These are phyloP conservation scores for Drosophila fulvimacula DNA, from an alignment of 2,888 invertebrate genomes.

Conservation along the genomic window DNA sequence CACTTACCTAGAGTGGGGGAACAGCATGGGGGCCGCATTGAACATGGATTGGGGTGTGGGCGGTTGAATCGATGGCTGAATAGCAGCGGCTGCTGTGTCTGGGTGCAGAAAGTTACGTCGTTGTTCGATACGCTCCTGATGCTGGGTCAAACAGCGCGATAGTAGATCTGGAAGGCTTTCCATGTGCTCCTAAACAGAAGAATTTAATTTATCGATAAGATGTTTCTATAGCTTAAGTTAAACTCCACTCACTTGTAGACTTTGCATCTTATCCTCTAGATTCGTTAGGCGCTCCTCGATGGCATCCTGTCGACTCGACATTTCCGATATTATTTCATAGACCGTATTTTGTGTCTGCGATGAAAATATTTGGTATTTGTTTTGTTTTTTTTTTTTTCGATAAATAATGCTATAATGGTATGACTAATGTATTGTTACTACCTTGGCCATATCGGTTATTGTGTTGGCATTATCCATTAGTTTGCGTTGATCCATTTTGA, in stretches of 20 bases:
- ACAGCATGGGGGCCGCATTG: constrained; percentile 85
- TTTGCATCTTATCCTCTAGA: constrained; percentile 95
- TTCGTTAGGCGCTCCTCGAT: constrained; percentile 96
- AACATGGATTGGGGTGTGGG: constrained; percentile 85
- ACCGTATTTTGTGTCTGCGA: constrained; percentile 98
- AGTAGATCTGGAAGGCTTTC: constrained; percentile 93
- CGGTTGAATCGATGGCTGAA: constrained; percentile 83
- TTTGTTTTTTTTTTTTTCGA: not conserved
- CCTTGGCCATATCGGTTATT: constrained; percentile 99
- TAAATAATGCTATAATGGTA: not conserved
- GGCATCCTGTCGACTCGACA: constrained; percentile 96
- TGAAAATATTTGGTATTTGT: constrained; percentile 6
- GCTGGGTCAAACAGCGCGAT: constrained; percentile 89
- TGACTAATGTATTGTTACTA: constrained; percentile 85
- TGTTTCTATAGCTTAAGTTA: not conserved
- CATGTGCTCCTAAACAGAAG: constrained; percentile 89
- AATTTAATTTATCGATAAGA: not conserved
- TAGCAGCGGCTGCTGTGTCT: constrained; percentile 90
- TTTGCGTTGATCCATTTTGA: constrained; percentile 99
- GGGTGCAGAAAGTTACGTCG: constrained; percentile 94
- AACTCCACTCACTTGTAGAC: constrained; percentile 88
- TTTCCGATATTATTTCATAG: constrained; percentile 98
- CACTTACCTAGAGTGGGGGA: constrained; percentile 87
- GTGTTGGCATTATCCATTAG: constrained; percentile 99
- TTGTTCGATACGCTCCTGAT: constrained; percentile 93